A percentile compares a stretch with the other conserved stretches of the same genome.
These are phyloP conservation scores for Cosmia trapezina DNA, from an alignment of 2,888 invertebrate species.

Conservation along the genomic window DNA sequence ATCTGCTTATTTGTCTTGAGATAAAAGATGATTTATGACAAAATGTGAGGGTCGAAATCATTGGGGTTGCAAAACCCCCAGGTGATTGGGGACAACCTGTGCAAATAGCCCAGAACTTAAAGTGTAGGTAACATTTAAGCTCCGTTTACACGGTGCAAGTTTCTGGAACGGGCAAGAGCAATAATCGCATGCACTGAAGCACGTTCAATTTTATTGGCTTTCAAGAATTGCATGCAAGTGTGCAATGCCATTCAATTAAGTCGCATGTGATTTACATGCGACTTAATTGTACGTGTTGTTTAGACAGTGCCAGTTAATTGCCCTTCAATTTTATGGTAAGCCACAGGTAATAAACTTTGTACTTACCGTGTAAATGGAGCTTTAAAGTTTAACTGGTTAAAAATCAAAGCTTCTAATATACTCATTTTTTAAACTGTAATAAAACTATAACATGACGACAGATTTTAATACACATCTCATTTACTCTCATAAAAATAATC, in stretches of 20 bases:
- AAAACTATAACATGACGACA: neutral
- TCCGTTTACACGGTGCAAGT: too few species aligned
- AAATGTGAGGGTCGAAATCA: constrained; percentile 4
- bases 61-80: neutral
- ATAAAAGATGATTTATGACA: constrained; percentile 20
- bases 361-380: too few species aligned
- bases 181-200: too few species aligned
- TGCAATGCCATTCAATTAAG: too few species aligned
- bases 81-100: neutral
- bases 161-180: too few species aligned
- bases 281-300: too few species aligned
- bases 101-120: neutral
- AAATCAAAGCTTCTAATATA: neutral
- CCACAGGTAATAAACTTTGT: too few species aligned
- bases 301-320: too few species aligned
- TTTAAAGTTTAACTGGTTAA: neutral
- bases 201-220: too few species aligned
- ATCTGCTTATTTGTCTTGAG: constrained; percentile 33
- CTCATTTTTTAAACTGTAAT: neutral
- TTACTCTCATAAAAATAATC: constrained; percentile 58
- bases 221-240: too few species aligned
- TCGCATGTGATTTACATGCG: too few species aligned
- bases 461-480: constrained; percentile 2
- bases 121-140: neutral
- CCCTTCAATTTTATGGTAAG: too few species aligned